These are phyloP conservation scores for Holothuria leucospilota DNA, from an alignment of 53 echinoderm and acorn worm species.

Conservation along the genomic window DNA sequence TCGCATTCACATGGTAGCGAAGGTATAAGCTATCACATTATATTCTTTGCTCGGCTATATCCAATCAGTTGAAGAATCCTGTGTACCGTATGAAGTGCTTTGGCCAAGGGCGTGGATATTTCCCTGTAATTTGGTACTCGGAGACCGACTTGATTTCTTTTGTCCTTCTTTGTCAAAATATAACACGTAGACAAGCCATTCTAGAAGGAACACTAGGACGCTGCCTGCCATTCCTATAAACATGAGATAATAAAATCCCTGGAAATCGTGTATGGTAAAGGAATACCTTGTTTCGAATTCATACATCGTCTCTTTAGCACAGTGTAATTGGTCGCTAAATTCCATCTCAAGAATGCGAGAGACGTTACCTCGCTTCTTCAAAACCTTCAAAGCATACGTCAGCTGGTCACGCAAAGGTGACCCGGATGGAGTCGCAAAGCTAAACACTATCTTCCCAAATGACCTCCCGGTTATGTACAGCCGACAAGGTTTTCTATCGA, in stretches of 20 bases:
- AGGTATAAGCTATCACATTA: too few species aligned
- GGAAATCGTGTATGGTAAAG: slow-evolving; percentile 82
- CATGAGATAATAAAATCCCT: slow-evolving; percentile 84
- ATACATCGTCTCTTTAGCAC: slow-evolving; percentile 66
- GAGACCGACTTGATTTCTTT: too few species aligned
- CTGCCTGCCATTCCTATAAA: slow-evolving; percentile 76
- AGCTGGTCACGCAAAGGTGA: slow-evolving; percentile 93
- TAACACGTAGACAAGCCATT: slow-evolving; percentile 40
- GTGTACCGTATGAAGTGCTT: too few species aligned
- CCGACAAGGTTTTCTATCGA: slow-evolving; percentile 83
- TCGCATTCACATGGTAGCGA: too few species aligned
- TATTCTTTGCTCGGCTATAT: too few species aligned
- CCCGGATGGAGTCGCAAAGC: slow-evolving; percentile 85
- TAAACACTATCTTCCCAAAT: slow-evolving; percentile 78
- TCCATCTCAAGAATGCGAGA: slow-evolving; percentile 46
- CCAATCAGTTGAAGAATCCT: too few species aligned
- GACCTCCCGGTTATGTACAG: slow-evolving; percentile 73
- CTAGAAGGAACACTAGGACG: slow-evolving; percentile 75
- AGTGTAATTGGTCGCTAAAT: slow-evolving; percentile 66
- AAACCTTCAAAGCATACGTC: slow-evolving; percentile 72
- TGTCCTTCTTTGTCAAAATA: slow-evolving; percentile 6
- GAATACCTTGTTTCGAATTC: slow-evolving; percentile 75
- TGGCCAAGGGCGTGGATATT: too few species aligned
- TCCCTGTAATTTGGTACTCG: too few species aligned
- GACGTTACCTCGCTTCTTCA: slow-evolving; percentile 63